Conservation (phyloP, 2,888 invertebrate species). For the Gisinianus flammeolus region DNA sequence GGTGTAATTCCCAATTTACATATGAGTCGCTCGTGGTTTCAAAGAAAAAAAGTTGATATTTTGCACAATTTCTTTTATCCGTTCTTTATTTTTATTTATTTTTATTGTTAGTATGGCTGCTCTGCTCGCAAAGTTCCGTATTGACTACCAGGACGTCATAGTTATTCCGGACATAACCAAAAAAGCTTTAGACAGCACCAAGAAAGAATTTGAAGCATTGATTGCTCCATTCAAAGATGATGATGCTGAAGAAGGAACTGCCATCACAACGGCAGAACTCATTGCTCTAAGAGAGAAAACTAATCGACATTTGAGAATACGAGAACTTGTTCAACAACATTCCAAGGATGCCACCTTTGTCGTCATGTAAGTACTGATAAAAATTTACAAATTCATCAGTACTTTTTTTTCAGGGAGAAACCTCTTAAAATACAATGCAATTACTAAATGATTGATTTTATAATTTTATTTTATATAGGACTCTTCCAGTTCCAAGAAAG, state of each 20-base stretch:
- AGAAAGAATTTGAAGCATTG: constrained; percentile 74
- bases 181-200: constrained; percentile 77
- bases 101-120: constrained; percentile 82
- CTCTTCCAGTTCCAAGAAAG: constrained; percentile 92
- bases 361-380: no score
- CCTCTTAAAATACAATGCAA: no score
- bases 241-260: constrained; percentile 50
- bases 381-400: no score
- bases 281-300: constrained; percentile 84
- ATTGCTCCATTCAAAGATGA: constrained; percentile 70
- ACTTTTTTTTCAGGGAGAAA: no score
- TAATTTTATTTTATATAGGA: constrained; percentile 66
- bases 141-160: constrained; percentile 88
- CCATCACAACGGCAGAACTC: constrained; percentile 75
- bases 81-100: constrained; percentile 13
- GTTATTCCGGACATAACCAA: constrained; percentile 91
- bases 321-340: constrained; percentile 82
- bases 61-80: no score
- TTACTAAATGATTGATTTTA: neutral
- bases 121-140: constrained; percentile 90
- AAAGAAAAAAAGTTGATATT: no score
- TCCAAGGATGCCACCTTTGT: constrained; percentile 80
- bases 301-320: constrained; percentile 84
- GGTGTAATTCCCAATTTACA: neutral
- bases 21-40: neutral